Percentiles rank a stretch among this genome's conserved stretches.
Evolutionary conservation across 1,140 invertebrate species (phyloP).

Genomic region (Triops cancriformis): DNA sequence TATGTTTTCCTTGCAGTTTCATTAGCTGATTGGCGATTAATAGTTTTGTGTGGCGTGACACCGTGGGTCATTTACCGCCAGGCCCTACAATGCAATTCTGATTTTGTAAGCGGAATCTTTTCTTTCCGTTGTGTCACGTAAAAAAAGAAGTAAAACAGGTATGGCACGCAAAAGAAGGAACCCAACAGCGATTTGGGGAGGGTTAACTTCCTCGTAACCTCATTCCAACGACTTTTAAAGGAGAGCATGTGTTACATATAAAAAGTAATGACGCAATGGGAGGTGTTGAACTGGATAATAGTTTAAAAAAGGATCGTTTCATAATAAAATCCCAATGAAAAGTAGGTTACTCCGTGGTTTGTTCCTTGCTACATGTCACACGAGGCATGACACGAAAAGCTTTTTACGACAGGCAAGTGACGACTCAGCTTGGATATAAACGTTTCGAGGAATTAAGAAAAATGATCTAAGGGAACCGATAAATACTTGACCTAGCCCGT

Average conservation of each 20-base stretch:
- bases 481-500: background rate
- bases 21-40: background rate
- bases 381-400: background rate
- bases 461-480: background rate
- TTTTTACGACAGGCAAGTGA: background rate
- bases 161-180: background rate
- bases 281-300: background rate
- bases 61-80: background rate
- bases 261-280: background rate
- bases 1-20: background rate
- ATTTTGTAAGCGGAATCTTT: background rate
- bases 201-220: conserved; percentile 10
- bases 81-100: background rate
- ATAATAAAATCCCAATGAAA: background rate
- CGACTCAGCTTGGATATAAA: background rate
- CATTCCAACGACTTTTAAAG: background rate
- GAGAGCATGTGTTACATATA: background rate
- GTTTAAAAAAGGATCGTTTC: background rate
- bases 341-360: background rate
- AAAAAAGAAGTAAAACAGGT: background rate
- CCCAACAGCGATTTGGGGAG: background rate
- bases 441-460: background rate
- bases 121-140: background rate
- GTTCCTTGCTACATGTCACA: conserved; percentile 1
- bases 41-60: background rate